Percentiles rank a stretch among this genome's conserved stretches.
Evolutionary conservation across 2,113 vertebrate species (phyloP).

Genomic region (Gasterosteus nipponicus): DNA sequence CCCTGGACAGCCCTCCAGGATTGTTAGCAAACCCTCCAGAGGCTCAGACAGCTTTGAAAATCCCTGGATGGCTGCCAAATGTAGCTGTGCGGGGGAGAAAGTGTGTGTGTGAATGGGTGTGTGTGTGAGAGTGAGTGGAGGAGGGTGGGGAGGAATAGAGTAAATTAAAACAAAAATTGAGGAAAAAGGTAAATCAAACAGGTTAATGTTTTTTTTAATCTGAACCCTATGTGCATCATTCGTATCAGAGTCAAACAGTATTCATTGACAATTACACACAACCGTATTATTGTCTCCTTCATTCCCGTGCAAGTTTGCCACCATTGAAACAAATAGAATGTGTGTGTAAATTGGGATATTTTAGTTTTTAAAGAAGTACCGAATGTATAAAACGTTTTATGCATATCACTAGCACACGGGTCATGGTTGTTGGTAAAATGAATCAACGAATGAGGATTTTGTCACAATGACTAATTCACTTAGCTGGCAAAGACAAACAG

Average conservation of each 20-base stretch:
- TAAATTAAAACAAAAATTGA: constrained; percentile 3
- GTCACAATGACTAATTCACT: background rate
- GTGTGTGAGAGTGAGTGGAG: background rate
- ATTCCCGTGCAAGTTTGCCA: background rate
- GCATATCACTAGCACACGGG: background rate
- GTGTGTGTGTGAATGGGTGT: too few relatives aligned
- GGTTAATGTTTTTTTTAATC: background rate
- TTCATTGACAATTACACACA: background rate
- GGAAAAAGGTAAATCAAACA: background rate
- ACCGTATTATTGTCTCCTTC: background rate
- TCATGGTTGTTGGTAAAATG: background rate
- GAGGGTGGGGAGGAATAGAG: background rate
- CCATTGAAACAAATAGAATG: background rate
- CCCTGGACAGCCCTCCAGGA: constrained; percentile 75
- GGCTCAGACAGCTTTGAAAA: constrained; percentile 78
- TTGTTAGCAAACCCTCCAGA: constrained; percentile 69
- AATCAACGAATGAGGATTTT: background rate
- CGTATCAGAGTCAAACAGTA: background rate
- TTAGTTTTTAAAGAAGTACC: background rate
- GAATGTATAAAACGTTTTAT: background rate
- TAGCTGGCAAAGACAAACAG: background rate
- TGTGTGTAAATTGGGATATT: background rate
- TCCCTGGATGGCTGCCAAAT: constrained; percentile 52
- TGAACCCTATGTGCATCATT: background rate
- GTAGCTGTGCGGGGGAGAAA: constrained; percentile 57